Evolutionary conservation across 2,888 invertebrate genomes (phyloP).

Genomic region (Tupiocoris notatus): DNA sequence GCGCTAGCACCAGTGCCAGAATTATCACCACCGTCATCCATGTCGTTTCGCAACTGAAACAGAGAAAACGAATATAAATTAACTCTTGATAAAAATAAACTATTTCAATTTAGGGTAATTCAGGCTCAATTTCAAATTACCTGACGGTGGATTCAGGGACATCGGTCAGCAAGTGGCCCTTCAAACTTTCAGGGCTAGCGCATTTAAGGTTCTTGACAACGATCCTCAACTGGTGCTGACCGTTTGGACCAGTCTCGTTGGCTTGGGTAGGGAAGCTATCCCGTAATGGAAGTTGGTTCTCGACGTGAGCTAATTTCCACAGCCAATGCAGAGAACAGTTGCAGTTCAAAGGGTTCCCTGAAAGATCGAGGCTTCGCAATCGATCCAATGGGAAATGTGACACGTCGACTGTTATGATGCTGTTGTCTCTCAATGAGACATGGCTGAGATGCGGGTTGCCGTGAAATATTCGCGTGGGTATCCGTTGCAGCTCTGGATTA

Average conservation of each 20-base stretch:
- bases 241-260: conserved; percentile 45
- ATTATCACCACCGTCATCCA: conserved; percentile 54
- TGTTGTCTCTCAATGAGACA: conserved; percentile 74
- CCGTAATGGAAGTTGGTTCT: conserved; percentile 25
- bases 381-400: conserved; percentile 81
- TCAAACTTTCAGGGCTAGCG: conserved; percentile 61
- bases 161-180: conserved; percentile 58
- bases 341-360: conserved; percentile 80
- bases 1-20: conserved; percentile 53
- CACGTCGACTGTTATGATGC: conserved; percentile 71
- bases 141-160: conserved; percentile 62
- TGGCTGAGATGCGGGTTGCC: conserved; percentile 75
- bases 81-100: no score
- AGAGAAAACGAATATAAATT: not conserved
- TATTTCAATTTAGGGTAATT: no score
- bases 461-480: conserved; percentile 81
- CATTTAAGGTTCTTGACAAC: conserved; percentile 63
- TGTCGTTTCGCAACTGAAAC: conserved; percentile 53
- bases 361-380: conserved; percentile 69
- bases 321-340: conserved; percentile 86
- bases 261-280: conserved; percentile 39
- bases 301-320: conserved; percentile 63
- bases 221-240: conserved; percentile 51
- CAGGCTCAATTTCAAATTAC: no score
- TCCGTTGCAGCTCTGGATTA: conserved; percentile 68